Evolutionary conservation across 1,140 invertebrate genomes (phyloP).

Genomic region (Geopemphigus sp.): DNA sequence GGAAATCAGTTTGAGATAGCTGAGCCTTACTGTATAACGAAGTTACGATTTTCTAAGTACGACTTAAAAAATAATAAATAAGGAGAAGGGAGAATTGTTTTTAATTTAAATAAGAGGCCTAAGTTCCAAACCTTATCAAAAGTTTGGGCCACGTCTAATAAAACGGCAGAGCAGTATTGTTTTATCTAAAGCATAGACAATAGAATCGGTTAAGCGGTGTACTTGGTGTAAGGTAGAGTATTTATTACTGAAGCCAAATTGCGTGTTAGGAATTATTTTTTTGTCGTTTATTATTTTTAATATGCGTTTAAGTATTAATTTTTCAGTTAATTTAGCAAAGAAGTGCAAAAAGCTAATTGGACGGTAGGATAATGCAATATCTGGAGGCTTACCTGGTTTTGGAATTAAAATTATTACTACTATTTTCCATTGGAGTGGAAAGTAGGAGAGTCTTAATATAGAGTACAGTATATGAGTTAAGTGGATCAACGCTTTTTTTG

Average conservation of each 20-base stretch:
- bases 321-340: neutral
- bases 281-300: neutral
- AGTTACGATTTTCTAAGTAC: neutral
- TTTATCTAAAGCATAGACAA: neutral
- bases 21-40: neutral
- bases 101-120: neutral
- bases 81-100: neutral
- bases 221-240: neutral
- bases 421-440: constrained; percentile 15
- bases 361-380: constrained; percentile 9
- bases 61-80: neutral
- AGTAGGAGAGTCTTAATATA: constrained; percentile 14
- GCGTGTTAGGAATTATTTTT: neutral
- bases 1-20: neutral
- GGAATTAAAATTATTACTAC: neutral
- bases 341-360: neutral
- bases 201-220: neutral
- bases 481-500: constrained; percentile 25
- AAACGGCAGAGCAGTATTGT: neutral
- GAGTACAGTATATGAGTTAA: constrained; percentile 8
- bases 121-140: neutral
- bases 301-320: constrained; percentile 16
- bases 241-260: neutral
- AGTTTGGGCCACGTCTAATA: neutral
- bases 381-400: constrained; percentile 1